Evolutionary conservation across 2,888 invertebrate genomes (phyloP), one percentile per base, ranked within the genome.

Genomic region (Criorhina ranunculi): DNA sequence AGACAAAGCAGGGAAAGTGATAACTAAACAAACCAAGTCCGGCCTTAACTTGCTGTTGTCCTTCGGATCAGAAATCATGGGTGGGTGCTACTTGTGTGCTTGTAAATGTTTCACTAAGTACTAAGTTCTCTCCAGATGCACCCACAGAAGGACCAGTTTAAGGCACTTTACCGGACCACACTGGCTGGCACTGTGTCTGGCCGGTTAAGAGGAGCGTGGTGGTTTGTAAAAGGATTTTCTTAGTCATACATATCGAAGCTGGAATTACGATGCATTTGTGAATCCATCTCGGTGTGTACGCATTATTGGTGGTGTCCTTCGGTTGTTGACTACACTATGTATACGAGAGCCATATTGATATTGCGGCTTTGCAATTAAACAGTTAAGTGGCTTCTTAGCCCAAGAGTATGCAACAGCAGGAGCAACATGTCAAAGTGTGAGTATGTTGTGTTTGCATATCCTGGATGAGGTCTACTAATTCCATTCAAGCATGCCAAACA

Each of bases 281-380:
- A 80, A 76, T 76, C 44, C 66, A 73, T 59, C 51, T 42, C 42
- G 46, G 12, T 66, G 55, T 60, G 51, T 60, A 67, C 72, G 78
- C 72, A 83, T 78, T 83, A 78, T 83, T 72, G 67, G 78, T 79
- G 73, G 57, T 79, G 69, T 79, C 78, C 70, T 75, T 64, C 29
- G 37, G 60, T 78, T 70, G 75, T 80, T 83, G 72, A 79, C 73
- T 76, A 70, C 70, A 66, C 46, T 24, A 24, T 24, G 24, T 24
- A 24, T 62, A 70, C 75, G 69, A n/a, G n/a, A n/a, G n/a, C n/a
- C 66, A 80, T 85, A 85, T 85, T 85, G 80, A 85, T 80, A 80
- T 80, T 85, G 80, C 76, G 85, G 85, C 70, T 85, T 76, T 80
- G 76, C 64, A 80, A 76, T 85, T 85, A 85, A 85, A 80, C 66